Evolutionary conservation across 1,140 invertebrate species (phyloP), one percentile per base, ranked within the genome.

Genomic region (Manduca sexta): DNA sequence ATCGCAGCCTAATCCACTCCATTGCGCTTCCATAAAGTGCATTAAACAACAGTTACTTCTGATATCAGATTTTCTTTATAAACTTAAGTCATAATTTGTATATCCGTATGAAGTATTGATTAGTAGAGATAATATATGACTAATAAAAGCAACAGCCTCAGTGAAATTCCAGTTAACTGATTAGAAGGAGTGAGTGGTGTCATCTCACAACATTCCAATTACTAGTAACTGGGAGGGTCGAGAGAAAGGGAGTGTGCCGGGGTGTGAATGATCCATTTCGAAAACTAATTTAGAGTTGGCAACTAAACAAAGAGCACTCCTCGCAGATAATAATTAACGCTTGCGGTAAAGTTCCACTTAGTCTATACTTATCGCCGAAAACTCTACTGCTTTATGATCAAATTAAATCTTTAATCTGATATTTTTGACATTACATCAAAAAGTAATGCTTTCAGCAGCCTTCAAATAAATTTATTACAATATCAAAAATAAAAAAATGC

Each of bases 261-360:
- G 79, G 77, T 78, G 79, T 70, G 81, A 85, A 83, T 83, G 81
- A 85, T 85, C 81, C 79, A 85, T 85, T 85, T 83, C 81, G 77
- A 85, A 85, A 85, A 85, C 81, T 85, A 85, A 85, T 85, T 85
- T 85, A 81, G 81, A 85, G 81, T 85, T 85, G 76, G 81, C 78
- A 84, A 84, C 81, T 84, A 84, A 84, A 84, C 81, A 84, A 84
- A 78, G 82, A 83, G 78, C 79, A 83, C 79, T 85, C 71, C 74
- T 81, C 75, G 62, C 79, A 83, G 79, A 85, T 85, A 85, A 85
- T 85, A 85, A 85, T 85, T 85, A 85, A 85, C 76, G 82, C 79
- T 83, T 76, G 82, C 78, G 82, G 82, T 85, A 74, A 78, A 83
- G 74, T 83, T 83, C 74, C 68, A 81, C 77, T 85, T 80, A 82